Conservation (phyloP, 2,797 vertebrate genomes). For the Pantherophis alleghaniensis region DNA sequence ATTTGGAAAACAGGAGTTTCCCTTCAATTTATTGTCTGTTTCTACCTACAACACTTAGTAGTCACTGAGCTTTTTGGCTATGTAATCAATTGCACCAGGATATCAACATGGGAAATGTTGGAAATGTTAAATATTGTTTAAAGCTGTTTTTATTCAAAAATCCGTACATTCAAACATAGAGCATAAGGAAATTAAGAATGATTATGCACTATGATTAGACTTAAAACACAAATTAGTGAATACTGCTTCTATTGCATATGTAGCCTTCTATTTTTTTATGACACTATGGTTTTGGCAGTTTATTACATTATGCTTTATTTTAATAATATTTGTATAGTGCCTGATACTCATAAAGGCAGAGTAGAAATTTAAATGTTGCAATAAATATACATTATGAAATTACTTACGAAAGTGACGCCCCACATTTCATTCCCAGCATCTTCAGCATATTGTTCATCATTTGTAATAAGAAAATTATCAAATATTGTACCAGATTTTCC, state of each 20-base stretch:
- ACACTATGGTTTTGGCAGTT: background rate
- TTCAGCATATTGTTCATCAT: conserved; percentile 81
- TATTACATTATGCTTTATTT: background rate
- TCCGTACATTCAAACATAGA: background rate
- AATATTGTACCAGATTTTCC: conserved; percentile 86
- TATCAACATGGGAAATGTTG: background rate
- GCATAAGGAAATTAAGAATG: background rate
- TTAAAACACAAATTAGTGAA: conserved; percentile 11
- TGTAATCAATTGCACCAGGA: background rate
- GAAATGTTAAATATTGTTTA: background rate
- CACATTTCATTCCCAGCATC: conserved; percentile 79
- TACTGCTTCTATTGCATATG: background rate
- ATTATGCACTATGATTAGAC: background rate
- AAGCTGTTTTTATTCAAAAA: background rate
- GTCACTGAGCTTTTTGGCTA: background rate
- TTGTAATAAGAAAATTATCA: conserved; percentile 85
- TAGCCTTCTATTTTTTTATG: background rate
- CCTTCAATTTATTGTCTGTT: background rate
- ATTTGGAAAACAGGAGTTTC: background rate
- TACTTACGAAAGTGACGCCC: conserved; percentile 79
- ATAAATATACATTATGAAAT: conserved; percentile 6
- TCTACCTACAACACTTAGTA: too few relatives aligned
- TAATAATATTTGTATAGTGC: background rate
- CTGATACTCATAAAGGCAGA: background rate
- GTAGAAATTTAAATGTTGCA: background rate